phyloP scores from a whole-genome alignment of 2,113 vertebrate species.

The Melanerpes formicivorus region DNA sequence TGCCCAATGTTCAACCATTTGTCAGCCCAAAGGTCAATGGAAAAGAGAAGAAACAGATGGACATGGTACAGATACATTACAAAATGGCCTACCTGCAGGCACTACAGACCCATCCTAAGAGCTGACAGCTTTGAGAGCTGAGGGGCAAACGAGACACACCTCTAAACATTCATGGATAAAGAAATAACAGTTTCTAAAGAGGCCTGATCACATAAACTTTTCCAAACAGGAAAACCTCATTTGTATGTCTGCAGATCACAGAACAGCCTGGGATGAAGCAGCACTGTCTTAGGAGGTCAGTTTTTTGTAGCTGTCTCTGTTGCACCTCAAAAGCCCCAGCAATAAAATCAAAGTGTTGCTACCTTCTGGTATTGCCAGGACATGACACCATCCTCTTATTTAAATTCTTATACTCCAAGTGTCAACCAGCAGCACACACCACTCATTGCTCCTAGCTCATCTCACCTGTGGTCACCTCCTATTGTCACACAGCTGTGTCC shows the following conservation, averaged over 20 bases:
- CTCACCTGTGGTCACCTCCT: conserved; percentile 97
- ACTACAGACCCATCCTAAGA: not conserved
- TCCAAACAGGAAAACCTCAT: not conserved
- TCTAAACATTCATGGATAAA: not conserved
- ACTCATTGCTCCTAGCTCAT: not conserved
- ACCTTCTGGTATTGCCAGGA: not conserved
- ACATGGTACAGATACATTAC: not conserved
- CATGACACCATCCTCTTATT: accelerated
- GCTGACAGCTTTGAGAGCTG: not conserved
- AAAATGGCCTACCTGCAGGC: not conserved
- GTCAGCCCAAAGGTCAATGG: not conserved
- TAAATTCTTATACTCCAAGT: not conserved
- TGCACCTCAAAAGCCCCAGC: not conserved
- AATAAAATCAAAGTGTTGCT: not conserved
- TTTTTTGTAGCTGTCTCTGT: not conserved
- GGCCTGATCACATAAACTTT: not conserved
- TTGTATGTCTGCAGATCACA: not conserved
- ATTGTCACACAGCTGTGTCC: conserved; percentile 91
- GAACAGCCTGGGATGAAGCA: not conserved
- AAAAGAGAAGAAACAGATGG: not conserved
- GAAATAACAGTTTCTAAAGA: not conserved
- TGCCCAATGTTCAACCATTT: not conserved
- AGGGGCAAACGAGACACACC: not conserved
- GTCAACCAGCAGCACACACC: not conserved
- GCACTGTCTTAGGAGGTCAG: not conserved